Base-by-base conservation (phyloP, 2,888 invertebrate genomes). In the Adelphocoris suturalis region DNA sequence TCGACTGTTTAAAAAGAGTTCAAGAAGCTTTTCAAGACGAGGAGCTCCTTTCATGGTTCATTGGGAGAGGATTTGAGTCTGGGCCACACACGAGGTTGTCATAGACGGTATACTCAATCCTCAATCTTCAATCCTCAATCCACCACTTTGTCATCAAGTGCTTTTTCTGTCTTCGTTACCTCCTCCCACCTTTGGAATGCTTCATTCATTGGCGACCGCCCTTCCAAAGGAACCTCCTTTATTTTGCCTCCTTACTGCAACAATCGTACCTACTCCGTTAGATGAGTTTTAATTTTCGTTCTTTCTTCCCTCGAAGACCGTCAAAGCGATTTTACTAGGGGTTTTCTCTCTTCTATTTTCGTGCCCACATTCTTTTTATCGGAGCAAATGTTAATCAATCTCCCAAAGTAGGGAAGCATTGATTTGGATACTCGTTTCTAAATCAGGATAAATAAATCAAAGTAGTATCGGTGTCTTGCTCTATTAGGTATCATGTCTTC, bases 1-100 rank as follows among this genome's bases (percentile, higher is more conserved):
- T 78, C 78, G 52, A 88, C 76, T 88, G 88, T 88, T 88, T 88
- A 88, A 88, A 88, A 78, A 88, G 88, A 78, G 88, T 78, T 78
- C 37, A 80, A 78, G 85, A 85, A 14, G 57, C 61, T 85, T 68
- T 37, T 68, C 47, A n/a, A 80, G 37, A 85, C 55, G 85, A 46
- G 85, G 27, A 52, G 61, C 61, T 55, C 27, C 27, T 84, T 57
- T 57, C n/a, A 61, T 11, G 12, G 84, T 84, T 84, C 84, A 84
- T 57, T 28, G 85, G 52, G 16, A n/a, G 16, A 19, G 37, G 28
- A 55, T 84, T 84, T 14, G 27, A 55, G 82, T 47, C 48, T 52
- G 14, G 85, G 27, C 85, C 85, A 85, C 85, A 85, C 85, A 85
- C 85, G 85, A 27, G 85, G 37, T 37, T 85, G 85, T 85, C 85